Evolutionary conservation across 2,888 invertebrate genomes (phyloP), one percentile per base, ranked within the genome.

Genomic region (Arrhopalites spinosus): DNA sequence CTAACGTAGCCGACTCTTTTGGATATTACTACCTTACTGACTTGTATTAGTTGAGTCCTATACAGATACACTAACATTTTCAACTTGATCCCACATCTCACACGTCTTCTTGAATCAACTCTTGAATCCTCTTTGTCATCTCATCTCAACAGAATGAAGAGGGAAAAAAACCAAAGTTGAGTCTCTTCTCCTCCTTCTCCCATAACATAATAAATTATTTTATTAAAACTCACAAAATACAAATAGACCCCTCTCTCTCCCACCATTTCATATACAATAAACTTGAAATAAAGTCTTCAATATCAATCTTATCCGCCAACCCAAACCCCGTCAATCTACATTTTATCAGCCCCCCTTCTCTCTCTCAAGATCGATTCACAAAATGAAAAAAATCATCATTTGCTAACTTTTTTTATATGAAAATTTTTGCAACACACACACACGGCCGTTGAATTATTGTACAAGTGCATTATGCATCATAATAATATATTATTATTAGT

Each of bases 1-100:
- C 73, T 73, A 64, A 73, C 73, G 69, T 63, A 78, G 75, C 75
- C 73, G 78, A 75, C 75, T 59, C 59, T 59, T 25, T 66, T 74
- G 43, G 69, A 69, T 69, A 71, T 74, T 64, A 77, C 77, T 74
- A 74, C 36, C 70, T 63, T 29, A 29, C 75, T 75, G 50, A 75
- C 59, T 59, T 59, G 23, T 25, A 59, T 23, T 59, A 59, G 23
- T 53, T 53, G 3, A 53, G 8, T 53, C 15, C 53, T 5, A 53
- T 53, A 8, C 59, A 20, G 23, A 1, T 3, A 59, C 23, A 59
- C 59, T 20, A 20, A 53, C 23, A 8, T 20, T 5, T 17, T 53
- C 17, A 5, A 53, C 23, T 20, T 17, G 23, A 53, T 53, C 53
- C 5, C 7, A 53, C 25, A 11, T 25, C 59, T 8, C 25, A 20